Evolutionary conservation across 2,797 vertebrate genomes (phyloP), one percentile per base, ranked within the genome.

Genomic region (Rhinatrema bivittatum): DNA sequence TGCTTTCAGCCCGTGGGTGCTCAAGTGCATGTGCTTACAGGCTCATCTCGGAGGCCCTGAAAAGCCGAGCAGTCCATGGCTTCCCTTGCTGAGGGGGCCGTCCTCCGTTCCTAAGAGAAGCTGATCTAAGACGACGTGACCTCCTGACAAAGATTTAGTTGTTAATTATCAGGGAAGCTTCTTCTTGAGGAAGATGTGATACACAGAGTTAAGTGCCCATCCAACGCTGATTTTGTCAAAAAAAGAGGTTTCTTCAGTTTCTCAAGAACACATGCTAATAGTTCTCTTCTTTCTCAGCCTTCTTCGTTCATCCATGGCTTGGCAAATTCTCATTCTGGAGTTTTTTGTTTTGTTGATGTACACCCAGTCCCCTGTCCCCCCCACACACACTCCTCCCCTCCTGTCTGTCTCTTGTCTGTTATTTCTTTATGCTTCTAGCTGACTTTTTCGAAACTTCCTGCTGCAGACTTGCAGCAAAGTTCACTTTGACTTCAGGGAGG

Each of bases 181-280:
- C 26, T 53, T 12, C 18, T 46, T 46, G 29, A 2, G 5, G 39
- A 50, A 56, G 46, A 60, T 56, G 60, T 70, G 49, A n/a, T n/a
- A n/a, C n/a, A n/a, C 37, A 29, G 43, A 42, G 18, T 33, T 46
- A 41, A 31, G 13, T 25, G 25, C 16, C 38, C 30, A 37, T 32
- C 42, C 50, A 43, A 36, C 42, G 36, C 34, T 0, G 40, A 28
- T 43, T 49, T 3, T 42, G 32, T 39, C 38, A 23, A 26, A 59
- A 36, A 23, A 36, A 45, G 32, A 32, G 45, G 53, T 38, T 36
- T 35, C 26, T 39, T 42, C 32, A n/a, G 37, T 53, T 50, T 13
- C 36, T 40, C 43, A 29, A 34, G 36, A 30, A 45, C 36, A 45
- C 36, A 41, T 49, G 6, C 20, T 24, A 14, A 24, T 40, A 38